These are phyloP conservation scores for Marronus borbonicus DNA, from an alignment of 2,888 invertebrate species.

Conservation along the genomic window DNA sequence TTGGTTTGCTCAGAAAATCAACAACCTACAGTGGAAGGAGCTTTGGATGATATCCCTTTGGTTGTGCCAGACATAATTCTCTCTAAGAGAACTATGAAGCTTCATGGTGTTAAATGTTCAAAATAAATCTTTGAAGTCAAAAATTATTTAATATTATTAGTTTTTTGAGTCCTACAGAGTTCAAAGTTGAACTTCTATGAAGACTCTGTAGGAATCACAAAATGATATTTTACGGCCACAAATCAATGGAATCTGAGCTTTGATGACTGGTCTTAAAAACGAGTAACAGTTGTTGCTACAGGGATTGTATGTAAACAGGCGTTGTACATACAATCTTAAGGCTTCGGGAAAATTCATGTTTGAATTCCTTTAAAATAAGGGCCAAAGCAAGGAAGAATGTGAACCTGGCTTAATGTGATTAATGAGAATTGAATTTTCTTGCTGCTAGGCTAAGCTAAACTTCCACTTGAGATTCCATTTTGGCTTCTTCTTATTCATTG, in stretches of 20 bases:
- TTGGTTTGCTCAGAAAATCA: slow-evolving; percentile 62
- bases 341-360: too few relatives aligned
- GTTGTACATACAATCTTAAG: too few relatives aligned
- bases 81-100: slow-evolving; percentile 72
- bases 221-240: slow-evolving; percentile 77
- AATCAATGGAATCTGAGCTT: slow-evolving; percentile 87
- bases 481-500: too few relatives aligned
- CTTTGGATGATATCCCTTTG: slow-evolving; percentile 79
- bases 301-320: too few relatives aligned
- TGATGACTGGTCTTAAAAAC: slow-evolving; percentile 88
- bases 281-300: too few relatives aligned
- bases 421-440: too few relatives aligned
- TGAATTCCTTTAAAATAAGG: too few relatives aligned
- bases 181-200: slow-evolving; percentile 59
- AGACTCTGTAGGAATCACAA: slow-evolving; percentile 58
- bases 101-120: slow-evolving; percentile 73
- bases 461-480: too few relatives aligned
- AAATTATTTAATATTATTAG: slow-evolving; percentile 61
- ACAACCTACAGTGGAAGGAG: slow-evolving; percentile 72
- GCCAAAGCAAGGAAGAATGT: too few relatives aligned
- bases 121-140: slow-evolving; percentile 74
- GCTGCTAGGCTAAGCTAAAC: too few relatives aligned
- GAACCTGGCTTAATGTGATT: too few relatives aligned
- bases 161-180: not conserved
- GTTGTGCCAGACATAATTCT: slow-evolving; percentile 79